Percentiles rank a stretch among this genome's conserved stretches.
Evolutionary conservation across 1,140 invertebrate species (phyloP).

Genomic region (Stegodyphus dumicola): DNA sequence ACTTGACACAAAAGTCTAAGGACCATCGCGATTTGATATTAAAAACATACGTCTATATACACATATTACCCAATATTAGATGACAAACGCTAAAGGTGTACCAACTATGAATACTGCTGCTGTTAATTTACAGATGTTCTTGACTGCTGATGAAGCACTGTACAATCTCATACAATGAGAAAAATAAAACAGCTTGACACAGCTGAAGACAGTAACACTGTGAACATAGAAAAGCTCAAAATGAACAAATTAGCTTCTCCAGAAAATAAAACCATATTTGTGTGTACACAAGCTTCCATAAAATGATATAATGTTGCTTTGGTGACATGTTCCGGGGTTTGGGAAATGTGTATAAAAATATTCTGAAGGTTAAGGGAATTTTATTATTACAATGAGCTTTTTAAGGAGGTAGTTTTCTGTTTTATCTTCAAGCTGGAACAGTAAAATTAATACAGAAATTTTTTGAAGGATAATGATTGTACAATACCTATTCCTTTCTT

Average conservation of each 20-base stretch:
- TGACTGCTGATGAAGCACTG: conserved; percentile 30
- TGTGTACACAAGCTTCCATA: background rate
- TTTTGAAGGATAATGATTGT: conserved; percentile 2
- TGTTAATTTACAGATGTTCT: conserved; percentile 55
- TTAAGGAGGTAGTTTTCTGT: conserved; percentile 49
- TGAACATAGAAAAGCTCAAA: background rate
- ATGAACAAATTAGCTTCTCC: background rate
- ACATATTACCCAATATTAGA: conserved; percentile 13
- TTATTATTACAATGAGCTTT: conserved; percentile 42
- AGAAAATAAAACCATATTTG: background rate
- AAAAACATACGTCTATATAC: conserved; percentile 22
- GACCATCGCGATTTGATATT: too few species aligned
- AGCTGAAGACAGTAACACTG: background rate
- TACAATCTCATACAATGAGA: conserved; percentile 38
- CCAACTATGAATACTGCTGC: conserved; percentile 41
- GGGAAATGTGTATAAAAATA: conserved; percentile 34
- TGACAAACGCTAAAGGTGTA: conserved; percentile 31
- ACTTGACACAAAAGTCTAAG: background rate
- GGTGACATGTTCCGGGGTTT: background rate
- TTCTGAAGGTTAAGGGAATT: background rate
- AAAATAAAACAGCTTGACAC: background rate
- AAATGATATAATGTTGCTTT: background rate
- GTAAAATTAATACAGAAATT: background rate
- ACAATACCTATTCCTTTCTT: background rate
- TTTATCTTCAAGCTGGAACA: background rate